Conservation (phyloP, 2,797 vertebrate species). For the Mormyrops boulengeri region DNA sequence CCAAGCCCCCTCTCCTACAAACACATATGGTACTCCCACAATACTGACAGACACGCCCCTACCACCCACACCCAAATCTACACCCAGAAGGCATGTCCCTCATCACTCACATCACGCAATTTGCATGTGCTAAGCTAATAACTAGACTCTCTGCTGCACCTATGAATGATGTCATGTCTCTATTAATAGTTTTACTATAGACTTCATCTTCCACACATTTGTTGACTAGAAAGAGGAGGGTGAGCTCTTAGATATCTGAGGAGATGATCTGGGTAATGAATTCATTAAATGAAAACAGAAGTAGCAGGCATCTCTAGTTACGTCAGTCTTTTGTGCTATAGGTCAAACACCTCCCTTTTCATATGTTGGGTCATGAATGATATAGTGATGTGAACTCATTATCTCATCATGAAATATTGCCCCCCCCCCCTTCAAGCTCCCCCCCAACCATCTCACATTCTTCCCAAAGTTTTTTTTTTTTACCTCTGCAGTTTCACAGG, state of each 20-base stretch:
- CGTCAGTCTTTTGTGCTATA: not conserved
- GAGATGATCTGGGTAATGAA: not conserved
- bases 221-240: not conserved
- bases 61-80: not conserved
- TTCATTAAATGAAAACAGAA: not conserved
- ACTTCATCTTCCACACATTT: slow-evolving; percentile 12
- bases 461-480: slow-evolving; percentile 33
- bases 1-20: not conserved
- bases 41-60: not conserved
- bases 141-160: not conserved
- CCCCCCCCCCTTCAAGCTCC: not conserved
- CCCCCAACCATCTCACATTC: slow-evolving; percentile 43
- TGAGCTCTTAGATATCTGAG: slow-evolving; percentile 8
- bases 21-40: not conserved
- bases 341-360: not conserved
- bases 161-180: slow-evolving; percentile 13
- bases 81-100: not conserved
- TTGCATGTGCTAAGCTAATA: not conserved
- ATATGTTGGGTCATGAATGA: not conserved
- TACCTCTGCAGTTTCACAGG: slow-evolving; percentile 36
- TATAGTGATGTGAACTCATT: not conserved
- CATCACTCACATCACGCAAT: not conserved
- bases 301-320: not conserved
- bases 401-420: not conserved
- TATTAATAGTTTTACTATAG: slow-evolving; percentile 22